A percentile compares a stretch with the other conserved stretches of the same genome.
phyloP scores from a whole-genome alignment of 1,140 invertebrate species.

The Mercenaria mercenaria region DNA sequence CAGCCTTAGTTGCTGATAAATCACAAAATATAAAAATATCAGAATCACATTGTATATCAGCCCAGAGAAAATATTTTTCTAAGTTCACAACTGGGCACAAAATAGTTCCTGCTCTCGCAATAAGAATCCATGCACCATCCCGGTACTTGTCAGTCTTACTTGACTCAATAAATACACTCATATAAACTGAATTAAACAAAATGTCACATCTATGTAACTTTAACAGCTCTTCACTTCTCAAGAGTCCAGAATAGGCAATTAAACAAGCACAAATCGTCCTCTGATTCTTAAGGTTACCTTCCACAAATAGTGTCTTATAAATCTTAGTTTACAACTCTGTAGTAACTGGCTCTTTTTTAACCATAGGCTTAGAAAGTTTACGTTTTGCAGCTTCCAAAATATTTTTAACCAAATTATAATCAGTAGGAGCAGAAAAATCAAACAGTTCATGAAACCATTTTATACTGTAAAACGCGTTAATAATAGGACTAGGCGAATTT shows the following conservation, averaged over 20 bases:
- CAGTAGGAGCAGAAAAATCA: too few relatives aligned
- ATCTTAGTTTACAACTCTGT: too few relatives aligned
- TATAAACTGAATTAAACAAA: background rate
- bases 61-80: constrained; percentile 12
- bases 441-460: too few relatives aligned
- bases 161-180: constrained; percentile 25
- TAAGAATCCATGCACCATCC: constrained; percentile 36
- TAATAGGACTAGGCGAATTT: background rate
- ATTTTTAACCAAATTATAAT: too few relatives aligned
- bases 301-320: too few relatives aligned
- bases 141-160: constrained; percentile 33
- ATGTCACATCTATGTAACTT: background rate
- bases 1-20: background rate
- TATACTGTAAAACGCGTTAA: too few relatives aligned
- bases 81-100: constrained; percentile 30
- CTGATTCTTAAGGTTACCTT: constrained; percentile 11
- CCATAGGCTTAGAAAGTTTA: too few relatives aligned
- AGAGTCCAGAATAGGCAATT: constrained; percentile 18
- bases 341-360: too few relatives aligned
- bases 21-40: constrained; percentile 11
- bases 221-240: constrained; percentile 24
- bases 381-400: too few relatives aligned
- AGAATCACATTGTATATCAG: constrained; percentile 15
- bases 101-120: constrained; percentile 29
- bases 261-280: background rate